Conservation (phyloP, 2,888 invertebrate genomes). For the Campopleginae sp. region DNA sequence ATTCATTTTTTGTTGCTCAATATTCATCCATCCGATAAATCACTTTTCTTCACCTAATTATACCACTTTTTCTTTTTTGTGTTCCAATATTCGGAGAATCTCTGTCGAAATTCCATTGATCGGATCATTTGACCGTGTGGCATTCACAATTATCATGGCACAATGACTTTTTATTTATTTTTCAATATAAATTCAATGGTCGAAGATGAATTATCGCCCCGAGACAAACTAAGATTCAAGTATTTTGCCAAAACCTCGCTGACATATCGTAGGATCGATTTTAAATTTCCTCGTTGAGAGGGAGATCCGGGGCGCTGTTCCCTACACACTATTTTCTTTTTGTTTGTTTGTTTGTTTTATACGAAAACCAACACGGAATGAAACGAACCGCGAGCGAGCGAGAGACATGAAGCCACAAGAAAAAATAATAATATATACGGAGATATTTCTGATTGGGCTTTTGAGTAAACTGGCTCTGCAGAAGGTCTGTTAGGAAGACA, state of each 20-base stretch:
- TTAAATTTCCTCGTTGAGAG: slow-evolving; percentile 12
- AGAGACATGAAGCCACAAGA: slow-evolving; percentile 41
- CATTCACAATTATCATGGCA: slow-evolving; percentile 62
- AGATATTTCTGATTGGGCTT: neutral
- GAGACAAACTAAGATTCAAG: neutral
- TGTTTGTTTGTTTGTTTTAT: slow-evolving; percentile 53
- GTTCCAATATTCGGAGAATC: slow-evolving; percentile 30
- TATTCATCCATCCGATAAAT: neutral
- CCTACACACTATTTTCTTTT: too few species aligned
- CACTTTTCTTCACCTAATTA: neutral
- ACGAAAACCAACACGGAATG: slow-evolving; percentile 22
- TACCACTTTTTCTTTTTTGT: neutral
- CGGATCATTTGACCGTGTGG: slow-evolving; percentile 47
- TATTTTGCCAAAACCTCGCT: slow-evolving; percentile 29
- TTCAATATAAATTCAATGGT: slow-evolving; percentile 3
- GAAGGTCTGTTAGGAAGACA: slow-evolving; percentile 16
- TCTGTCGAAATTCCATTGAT: too few species aligned
- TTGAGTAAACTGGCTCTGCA: neutral
- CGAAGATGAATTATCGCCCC: slow-evolving; percentile 33
- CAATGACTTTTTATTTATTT: slow-evolving; percentile 44
- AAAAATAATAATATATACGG: slow-evolving; percentile 65
- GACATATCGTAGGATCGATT: slow-evolving; percentile 48
- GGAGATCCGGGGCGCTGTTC: too few species aligned
- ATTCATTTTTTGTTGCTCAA: neutral
- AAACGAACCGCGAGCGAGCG: slow-evolving; percentile 50